Base-by-base conservation (phyloP, 2,888 invertebrate species). In the Dryadula phaetusa region DNA sequence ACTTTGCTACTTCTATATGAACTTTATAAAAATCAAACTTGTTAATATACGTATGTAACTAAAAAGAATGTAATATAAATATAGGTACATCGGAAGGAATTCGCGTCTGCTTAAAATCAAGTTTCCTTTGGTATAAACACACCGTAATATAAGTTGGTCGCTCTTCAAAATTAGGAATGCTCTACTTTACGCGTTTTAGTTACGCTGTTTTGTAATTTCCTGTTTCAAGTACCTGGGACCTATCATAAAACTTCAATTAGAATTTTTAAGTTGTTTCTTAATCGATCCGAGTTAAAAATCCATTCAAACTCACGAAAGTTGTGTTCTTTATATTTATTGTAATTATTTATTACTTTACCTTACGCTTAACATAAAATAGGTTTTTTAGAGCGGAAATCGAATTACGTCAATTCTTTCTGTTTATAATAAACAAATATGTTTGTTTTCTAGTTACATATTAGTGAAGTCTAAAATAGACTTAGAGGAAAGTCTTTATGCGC, bases 91-190 rank as follows among this genome's bases (percentile, higher is more conserved):
- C 49, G 16, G 14, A 44, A 18, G 42, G 49, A 52, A 65, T 65
- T 65, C n/a, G 60, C 60, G 22, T 65, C 65, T 65, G 65, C 20
- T 60, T 65, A 60, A 65, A 60, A 32, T 65, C 65, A 64, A 64
- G 25, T 40, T 42, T 65, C 60, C 32, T 58, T 32, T 8, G 42
- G 40, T 34, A 46, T 64, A 64, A 64, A 65, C 65, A 65, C 18
- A 60, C 42, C 40, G 16, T 49, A 49, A 42, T 37, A 52, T 49
- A 47, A 56, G 28, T 60, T 60, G 42, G 56, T 40, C 10, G 60
- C 44, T 42, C 60, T 46, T 60, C 32, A 28, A 46, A 60, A 60
- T 60, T 32, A 44, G 60, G 20, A 60, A 46, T 32, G 60, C 44
- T 60, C 60, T 44, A 60, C 42, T 60, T 60, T 32, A 60, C 44